Conservation (phyloP, 2,888 invertebrate genomes). For the Anodontia alba region DNA sequence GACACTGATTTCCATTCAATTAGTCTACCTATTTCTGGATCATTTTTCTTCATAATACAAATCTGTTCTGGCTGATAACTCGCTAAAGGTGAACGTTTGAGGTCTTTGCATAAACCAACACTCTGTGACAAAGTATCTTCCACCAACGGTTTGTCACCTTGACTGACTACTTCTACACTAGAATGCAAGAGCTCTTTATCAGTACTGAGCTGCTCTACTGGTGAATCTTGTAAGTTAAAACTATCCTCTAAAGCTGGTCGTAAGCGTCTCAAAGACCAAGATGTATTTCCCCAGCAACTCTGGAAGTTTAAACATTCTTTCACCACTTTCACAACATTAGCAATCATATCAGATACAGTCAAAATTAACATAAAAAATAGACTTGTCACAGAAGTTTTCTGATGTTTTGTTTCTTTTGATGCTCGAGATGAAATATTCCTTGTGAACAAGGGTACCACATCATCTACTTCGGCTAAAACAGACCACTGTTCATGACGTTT, state of each 20-base stretch:
- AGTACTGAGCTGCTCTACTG: no score
- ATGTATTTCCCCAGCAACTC: no score
- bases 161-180: neutral
- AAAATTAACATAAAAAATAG: neutral
- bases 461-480: neutral
- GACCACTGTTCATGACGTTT: no score
- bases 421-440: no score
- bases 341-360: neutral
- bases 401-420: neutral
- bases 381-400: neutral
- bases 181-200: neutral
- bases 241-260: no score
- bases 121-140: no score
- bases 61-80: neutral
- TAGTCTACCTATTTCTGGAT: constrained; percentile 7
- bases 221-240: no score
- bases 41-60: neutral
- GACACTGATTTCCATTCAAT: no score
- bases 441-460: neutral
- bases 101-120: no score
- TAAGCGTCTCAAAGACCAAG: no score
- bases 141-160: neutral
- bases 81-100: no score
- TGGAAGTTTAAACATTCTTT: no score
- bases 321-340: neutral